Conservation (phyloP, 2,797 vertebrate species). For the Hozukius guyotensis region DNA sequence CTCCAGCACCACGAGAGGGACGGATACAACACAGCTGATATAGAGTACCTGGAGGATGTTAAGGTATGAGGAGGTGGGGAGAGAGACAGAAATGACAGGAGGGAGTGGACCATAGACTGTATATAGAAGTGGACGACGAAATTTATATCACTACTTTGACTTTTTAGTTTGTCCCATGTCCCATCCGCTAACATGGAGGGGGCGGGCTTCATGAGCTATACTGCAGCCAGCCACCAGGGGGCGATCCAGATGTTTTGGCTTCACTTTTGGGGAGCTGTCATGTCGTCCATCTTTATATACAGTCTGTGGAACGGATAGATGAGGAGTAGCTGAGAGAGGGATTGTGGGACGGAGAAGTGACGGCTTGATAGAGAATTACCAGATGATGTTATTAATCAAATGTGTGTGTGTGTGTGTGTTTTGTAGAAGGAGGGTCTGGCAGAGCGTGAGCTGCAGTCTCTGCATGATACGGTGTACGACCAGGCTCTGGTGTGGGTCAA, state of each 20-base stretch:
- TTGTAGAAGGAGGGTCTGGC: slow-evolving; percentile 89
- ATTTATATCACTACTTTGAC: no score
- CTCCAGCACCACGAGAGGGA: slow-evolving; percentile 89
- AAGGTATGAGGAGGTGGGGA: slow-evolving; percentile 79
- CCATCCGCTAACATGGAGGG: no score
- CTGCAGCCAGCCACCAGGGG: no score
- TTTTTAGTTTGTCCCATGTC: no score
- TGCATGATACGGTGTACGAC: slow-evolving; percentile 90
- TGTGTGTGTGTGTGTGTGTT: background rate
- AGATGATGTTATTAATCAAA: background rate
- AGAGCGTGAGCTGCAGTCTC: slow-evolving; percentile 85
- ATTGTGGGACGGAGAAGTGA: background rate
- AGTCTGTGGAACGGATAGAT: no score
- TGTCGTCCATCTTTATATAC: no score
- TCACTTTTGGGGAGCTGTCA: no score
- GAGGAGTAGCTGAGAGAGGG: background rate
- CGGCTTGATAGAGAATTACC: background rate
- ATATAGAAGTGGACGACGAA: no score
- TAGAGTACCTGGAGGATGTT: slow-evolving; percentile 91
- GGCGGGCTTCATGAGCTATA: no score
- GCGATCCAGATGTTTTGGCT: no score
- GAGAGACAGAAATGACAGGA: no score
- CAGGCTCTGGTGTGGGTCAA: slow-evolving; percentile 92
- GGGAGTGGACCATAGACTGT: no score
- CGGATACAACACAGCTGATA: slow-evolving; percentile 93